phyloP scores from a whole-genome alignment of 2,113 vertebrate species.

The Semnornis frantzii region DNA sequence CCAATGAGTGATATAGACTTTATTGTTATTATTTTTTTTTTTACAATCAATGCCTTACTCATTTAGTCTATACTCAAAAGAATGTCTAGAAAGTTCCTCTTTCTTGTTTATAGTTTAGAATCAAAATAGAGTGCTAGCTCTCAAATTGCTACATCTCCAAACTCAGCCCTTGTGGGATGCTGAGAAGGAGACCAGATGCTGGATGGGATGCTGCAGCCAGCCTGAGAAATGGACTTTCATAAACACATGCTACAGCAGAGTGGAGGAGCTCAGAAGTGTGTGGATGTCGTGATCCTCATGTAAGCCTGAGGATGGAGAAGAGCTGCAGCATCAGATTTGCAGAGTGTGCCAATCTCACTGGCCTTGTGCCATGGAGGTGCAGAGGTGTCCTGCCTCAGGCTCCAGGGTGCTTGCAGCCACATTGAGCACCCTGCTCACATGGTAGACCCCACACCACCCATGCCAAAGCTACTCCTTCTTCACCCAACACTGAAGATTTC shows the following conservation, averaged over 20 bases:
- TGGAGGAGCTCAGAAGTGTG: fast-evolving
- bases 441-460: not conserved
- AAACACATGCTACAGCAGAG: not conserved
- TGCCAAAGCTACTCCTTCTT: not conserved
- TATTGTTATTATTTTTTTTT: too few relatives aligned
- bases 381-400: not conserved
- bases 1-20: too few relatives aligned
- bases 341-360: fast-evolving
- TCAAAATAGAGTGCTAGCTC: too few relatives aligned
- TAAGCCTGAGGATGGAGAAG: not conserved
- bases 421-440: fast-evolving
- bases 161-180: not conserved
- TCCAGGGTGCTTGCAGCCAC: not conserved
- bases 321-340: not conserved
- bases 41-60: too few relatives aligned
- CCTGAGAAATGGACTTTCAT: fast-evolving
- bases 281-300: fast-evolving
- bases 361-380: not conserved
- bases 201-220: not conserved
- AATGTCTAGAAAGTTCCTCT: too few relatives aligned
- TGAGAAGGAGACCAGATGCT: not conserved
- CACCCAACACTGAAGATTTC: fast-evolving
- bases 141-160: not conserved
- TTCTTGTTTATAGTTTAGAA: too few relatives aligned
- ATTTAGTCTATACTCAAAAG: too few relatives aligned